phyloP scores from a whole-genome alignment of 1,140 invertebrate genomes.

The Cephus cinctus region DNA sequence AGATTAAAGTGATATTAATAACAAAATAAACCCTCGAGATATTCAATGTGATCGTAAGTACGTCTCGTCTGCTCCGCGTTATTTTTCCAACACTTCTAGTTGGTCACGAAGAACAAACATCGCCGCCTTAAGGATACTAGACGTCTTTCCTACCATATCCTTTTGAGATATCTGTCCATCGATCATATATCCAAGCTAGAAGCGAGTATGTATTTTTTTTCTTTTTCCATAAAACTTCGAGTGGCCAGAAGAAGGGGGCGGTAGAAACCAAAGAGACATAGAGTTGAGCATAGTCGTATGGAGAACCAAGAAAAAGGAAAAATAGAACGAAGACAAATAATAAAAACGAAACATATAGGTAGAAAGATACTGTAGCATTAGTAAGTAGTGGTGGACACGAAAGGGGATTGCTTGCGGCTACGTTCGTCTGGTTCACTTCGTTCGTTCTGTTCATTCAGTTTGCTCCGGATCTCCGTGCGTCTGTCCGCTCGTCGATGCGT shows the following conservation, averaged over 20 bases:
- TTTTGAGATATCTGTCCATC: conserved; percentile 20
- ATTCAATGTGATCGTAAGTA: conserved; percentile 13
- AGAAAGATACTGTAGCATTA: too few species aligned
- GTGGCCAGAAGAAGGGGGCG: conserved; percentile 24
- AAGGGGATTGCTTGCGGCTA: conserved; percentile 12
- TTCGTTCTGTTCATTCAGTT: conserved; percentile 3
- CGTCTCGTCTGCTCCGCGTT: conserved; percentile 20
- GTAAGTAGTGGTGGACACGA: neutral
- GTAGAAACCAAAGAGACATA: too few species aligned
- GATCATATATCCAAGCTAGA: conserved; percentile 17
- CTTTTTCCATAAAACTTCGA: too few species aligned
- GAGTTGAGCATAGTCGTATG: too few species aligned
- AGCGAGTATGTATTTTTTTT: too few species aligned
- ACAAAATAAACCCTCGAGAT: too few species aligned
- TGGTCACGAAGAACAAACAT: conserved; percentile 17
- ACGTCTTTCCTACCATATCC: conserved; percentile 14
- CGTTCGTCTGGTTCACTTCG: conserved; percentile 17
- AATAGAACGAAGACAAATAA: too few species aligned
- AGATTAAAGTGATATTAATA: too few species aligned
- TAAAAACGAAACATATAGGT: too few species aligned
- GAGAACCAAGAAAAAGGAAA: too few species aligned
- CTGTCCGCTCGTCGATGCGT: conserved; percentile 13
- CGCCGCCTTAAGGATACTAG: conserved; percentile 17
- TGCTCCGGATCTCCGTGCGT: conserved; percentile 11
- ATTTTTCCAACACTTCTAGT: conserved; percentile 35